phyloP scores from a whole-genome alignment of 2,888 invertebrate species.

The Amphipyra berbera region DNA sequence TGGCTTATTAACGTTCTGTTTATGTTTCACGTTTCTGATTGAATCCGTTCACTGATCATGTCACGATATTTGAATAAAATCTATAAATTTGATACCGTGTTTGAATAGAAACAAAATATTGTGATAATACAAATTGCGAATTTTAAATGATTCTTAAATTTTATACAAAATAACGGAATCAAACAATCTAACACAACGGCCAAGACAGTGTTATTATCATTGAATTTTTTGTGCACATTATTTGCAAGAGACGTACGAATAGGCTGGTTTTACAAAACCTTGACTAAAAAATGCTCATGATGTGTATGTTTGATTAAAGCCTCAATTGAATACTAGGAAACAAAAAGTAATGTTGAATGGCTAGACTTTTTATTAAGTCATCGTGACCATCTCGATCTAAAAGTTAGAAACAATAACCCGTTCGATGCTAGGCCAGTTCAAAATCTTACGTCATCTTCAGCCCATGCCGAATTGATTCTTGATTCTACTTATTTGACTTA shows the following conservation, averaged over 20 bases:
- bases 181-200: constrained; percentile 19
- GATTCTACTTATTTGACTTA: constrained; percentile 69
- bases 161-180: constrained; percentile 37
- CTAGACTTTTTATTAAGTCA: constrained; percentile 62
- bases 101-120: not conserved
- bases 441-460: constrained; percentile 75
- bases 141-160: constrained; percentile 12
- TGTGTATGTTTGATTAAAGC: constrained; percentile 3
- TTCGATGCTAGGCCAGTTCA: constrained; percentile 56
- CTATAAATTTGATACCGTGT: not conserved
- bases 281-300: constrained; percentile 24
- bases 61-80: constrained; percentile 8
- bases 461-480: constrained; percentile 78
- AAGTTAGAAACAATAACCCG: constrained; percentile 65
- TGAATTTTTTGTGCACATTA: constrained; percentile 32
- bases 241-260: constrained; percentile 12
- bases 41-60: constrained; percentile 2
- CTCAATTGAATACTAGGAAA: constrained; percentile 25
- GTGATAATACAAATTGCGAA: no score
- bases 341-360: constrained; percentile 35
- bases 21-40: constrained; percentile 30
- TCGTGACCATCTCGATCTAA: constrained; percentile 59
- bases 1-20: constrained; percentile 26
- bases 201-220: constrained; percentile 38
- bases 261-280: constrained; percentile 28